A percentile compares a stretch with the other conserved stretches of the same genome.
phyloP scores from a whole-genome alignment of 2,888 invertebrate species.

The Tenthredo livida region DNA sequence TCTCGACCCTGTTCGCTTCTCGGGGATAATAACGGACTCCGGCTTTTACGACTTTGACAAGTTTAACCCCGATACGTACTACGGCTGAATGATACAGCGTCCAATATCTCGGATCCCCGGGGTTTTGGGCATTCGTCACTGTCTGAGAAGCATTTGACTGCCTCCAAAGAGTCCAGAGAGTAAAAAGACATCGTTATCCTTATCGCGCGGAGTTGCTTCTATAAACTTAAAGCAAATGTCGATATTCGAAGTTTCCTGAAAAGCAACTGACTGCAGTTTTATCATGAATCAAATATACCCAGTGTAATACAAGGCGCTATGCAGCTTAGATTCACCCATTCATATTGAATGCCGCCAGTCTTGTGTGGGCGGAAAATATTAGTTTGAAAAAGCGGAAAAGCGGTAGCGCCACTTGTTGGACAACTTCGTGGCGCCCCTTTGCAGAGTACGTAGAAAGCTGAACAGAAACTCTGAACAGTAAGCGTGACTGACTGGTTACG shows the following conservation, averaged over 20 bases:
- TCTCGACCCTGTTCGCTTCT: not conserved
- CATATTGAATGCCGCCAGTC: too few species aligned
- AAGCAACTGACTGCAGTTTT: slow-evolving; percentile 3
- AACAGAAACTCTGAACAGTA: not conserved
- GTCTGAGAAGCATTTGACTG: not conserved
- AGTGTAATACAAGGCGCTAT: too few species aligned
- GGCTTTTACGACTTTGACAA: slow-evolving; percentile 18
- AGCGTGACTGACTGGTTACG: not conserved
- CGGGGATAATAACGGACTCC: not conserved
- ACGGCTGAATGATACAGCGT: not conserved
- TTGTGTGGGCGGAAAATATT: not conserved
- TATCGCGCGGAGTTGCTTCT: not conserved
- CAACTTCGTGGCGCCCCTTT: not conserved
- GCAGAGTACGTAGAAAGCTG: not conserved
- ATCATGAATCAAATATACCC: not conserved
- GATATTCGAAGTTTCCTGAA: not conserved
- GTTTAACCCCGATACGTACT: slow-evolving; percentile 23
- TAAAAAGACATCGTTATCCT: slow-evolving; percentile 33
- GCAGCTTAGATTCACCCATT: too few species aligned
- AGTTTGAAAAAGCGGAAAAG: not conserved
- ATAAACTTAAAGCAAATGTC: not conserved
- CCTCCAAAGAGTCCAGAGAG: slow-evolving; percentile 45
- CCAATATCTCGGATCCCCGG: not conserved
- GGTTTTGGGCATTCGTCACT: not conserved
- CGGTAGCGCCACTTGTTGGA: not conserved